Evolutionary conservation across 2,797 vertebrate genomes (phyloP).

Genomic region (Oceanodroma leucorhoa): DNA sequence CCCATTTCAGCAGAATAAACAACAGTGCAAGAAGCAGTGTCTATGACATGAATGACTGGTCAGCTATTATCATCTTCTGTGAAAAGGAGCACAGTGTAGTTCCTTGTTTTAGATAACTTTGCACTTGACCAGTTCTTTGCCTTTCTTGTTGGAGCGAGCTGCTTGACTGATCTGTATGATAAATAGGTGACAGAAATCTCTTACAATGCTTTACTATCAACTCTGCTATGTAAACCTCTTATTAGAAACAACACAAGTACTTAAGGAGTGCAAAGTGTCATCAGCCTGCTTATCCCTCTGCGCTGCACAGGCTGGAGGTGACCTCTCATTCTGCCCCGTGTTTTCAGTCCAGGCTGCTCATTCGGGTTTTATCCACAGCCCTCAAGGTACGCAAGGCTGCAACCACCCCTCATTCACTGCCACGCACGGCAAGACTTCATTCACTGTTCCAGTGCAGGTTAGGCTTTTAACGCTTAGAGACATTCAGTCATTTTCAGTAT

Average conservation of each 20-base stretch:
- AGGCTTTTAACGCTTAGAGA: not conserved
- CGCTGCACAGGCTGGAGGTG: accelerated
- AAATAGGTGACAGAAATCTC: not conserved
- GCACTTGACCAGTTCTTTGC: constrained; percentile 27
- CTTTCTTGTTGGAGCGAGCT: not conserved
- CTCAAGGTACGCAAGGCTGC: not conserved
- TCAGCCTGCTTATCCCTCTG: not conserved
- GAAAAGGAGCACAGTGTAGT: not conserved
- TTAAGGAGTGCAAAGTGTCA: not conserved
- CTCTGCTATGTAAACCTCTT: constrained; percentile 9
- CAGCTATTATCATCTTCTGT: not conserved
- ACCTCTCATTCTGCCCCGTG: accelerated
- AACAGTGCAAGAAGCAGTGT: accelerated
- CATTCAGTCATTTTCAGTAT: accelerated
- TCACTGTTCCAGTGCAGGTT: accelerated
- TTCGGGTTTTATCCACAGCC: accelerated
- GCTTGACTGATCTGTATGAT: constrained; percentile 4
- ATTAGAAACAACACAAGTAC: not conserved
- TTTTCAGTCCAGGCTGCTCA: not conserved
- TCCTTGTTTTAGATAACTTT: not conserved
- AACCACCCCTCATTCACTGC: accelerated
- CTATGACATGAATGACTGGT: accelerated
- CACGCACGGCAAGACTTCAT: accelerated
- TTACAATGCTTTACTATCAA: not conserved
- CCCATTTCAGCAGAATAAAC: not conserved